Evolutionary conservation across 2,113 vertebrate genomes (phyloP).

Genomic region (Etheostoma spectabile): DNA sequence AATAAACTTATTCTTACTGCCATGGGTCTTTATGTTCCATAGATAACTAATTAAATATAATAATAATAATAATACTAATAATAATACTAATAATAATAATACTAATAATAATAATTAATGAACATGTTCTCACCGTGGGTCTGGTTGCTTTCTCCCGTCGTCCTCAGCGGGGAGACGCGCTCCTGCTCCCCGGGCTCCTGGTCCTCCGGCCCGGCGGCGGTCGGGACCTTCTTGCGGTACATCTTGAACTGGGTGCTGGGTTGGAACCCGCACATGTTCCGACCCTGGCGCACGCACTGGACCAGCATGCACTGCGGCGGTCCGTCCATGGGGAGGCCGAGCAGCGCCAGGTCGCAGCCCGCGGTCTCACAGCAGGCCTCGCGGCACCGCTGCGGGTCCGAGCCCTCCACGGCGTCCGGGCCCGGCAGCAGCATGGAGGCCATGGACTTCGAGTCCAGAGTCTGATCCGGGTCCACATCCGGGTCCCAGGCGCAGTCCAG

Average conservation of each 20-base stretch:
- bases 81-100: too few relatives aligned
- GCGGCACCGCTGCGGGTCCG: background rate
- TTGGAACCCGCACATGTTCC: background rate
- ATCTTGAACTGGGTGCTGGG: background rate
- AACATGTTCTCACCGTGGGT: background rate
- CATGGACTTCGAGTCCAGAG: background rate
- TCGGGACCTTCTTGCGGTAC: background rate
- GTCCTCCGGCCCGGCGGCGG: fast-evolving
- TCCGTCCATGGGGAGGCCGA: background rate
- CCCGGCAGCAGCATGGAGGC: too few relatives aligned
- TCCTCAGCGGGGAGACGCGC: background rate
- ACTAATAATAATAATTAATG: too few relatives aligned
- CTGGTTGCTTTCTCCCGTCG: background rate
- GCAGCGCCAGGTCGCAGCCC: background rate
- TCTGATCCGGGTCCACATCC: background rate
- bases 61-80: too few relatives aligned
- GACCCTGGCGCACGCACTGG: background rate
- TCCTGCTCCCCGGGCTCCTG: background rate
- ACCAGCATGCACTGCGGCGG: background rate
- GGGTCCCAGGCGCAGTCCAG: background rate
- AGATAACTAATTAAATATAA: conserved; percentile 78
- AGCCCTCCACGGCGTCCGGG: too few relatives aligned
- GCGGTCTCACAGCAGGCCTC: background rate
- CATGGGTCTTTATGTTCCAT: too few relatives aligned
- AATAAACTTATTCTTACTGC: too few relatives aligned